Evolutionary conservation across 2,797 vertebrate species (phyloP).

Genomic region (Potorous gilbertii): DNA sequence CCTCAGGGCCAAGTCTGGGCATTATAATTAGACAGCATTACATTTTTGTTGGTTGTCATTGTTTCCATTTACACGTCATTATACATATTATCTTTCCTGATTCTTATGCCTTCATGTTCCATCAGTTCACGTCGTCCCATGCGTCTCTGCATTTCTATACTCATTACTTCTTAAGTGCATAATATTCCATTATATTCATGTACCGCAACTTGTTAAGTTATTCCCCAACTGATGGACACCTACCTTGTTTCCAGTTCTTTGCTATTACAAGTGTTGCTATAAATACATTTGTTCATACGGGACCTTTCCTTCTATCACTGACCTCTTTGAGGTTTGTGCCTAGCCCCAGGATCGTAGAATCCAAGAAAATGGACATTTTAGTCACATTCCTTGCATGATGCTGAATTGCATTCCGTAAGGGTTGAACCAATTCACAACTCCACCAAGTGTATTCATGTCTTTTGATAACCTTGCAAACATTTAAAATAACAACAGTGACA

Average conservation of each 20-base stretch:
- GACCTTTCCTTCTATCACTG: not conserved
- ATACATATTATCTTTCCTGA: not conserved
- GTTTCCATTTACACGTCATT: not conserved
- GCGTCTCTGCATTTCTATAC: not conserved
- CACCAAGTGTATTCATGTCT: not conserved
- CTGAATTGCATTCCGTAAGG: not conserved
- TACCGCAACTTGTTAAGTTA: not conserved
- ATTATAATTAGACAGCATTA: not conserved
- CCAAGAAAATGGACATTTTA: not conserved
- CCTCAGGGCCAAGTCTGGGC: not conserved
- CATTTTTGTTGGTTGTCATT: not conserved
- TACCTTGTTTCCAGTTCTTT: not conserved
- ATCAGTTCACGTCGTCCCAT: not conserved
- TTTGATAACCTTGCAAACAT: not conserved
- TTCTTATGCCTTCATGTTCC: not conserved
- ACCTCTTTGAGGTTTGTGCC: not conserved
- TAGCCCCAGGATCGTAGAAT: not conserved
- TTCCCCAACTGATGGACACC: not conserved
- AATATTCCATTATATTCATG: not conserved
- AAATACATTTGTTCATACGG: not conserved
- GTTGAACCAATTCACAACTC: not conserved
- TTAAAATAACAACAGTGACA: not conserved
- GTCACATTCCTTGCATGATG: not conserved
- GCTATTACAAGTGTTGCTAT: not conserved
- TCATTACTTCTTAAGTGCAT: not conserved